phyloP scores from a whole-genome alignment of 2,113 vertebrate genomes.

The Genyomyrus donnyi region DNA sequence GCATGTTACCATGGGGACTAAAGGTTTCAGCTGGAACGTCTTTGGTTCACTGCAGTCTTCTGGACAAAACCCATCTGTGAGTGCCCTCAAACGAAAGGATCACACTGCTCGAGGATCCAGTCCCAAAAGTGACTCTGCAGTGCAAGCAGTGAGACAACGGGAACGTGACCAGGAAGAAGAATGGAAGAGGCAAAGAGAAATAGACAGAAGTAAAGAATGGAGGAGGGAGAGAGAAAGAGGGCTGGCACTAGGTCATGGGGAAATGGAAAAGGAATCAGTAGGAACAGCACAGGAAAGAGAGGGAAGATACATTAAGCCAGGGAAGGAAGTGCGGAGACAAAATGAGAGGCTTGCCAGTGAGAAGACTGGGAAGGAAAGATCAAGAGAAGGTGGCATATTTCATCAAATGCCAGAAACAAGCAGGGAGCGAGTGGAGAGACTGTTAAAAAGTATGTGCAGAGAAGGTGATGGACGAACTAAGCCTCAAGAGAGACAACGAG shows the following conservation, averaged over 20 bases:
- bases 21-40: conserved; percentile 44
- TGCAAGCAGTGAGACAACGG: conserved; percentile 36
- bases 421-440: conserved; percentile 25
- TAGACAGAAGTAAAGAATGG: conserved; percentile 41
- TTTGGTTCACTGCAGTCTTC: conserved; percentile 38
- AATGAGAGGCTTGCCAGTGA: conserved; percentile 32
- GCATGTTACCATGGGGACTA: conserved; percentile 56
- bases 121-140: conserved; percentile 37
- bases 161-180: conserved; percentile 36
- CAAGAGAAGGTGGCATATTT: conserved; percentile 51
- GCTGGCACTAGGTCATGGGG: conserved; percentile 15
- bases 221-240: conserved; percentile 32
- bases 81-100: conserved; percentile 43
- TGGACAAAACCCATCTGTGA: conserved; percentile 41
- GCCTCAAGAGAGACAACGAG: conserved; percentile 22
- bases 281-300: conserved; percentile 29
- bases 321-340: conserved; percentile 27
- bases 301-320: conserved; percentile 35
- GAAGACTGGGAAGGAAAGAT: conserved; percentile 22
- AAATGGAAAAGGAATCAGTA: conserved; percentile 29
- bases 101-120: conserved; percentile 44
- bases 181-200: conserved; percentile 36
- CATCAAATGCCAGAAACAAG: conserved; percentile 42
- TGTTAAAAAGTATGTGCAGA: not conserved
- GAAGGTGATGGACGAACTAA: conserved; percentile 23